Conservation (phyloP, 2,888 invertebrate genomes). For the Caradrina kadenii region DNA sequence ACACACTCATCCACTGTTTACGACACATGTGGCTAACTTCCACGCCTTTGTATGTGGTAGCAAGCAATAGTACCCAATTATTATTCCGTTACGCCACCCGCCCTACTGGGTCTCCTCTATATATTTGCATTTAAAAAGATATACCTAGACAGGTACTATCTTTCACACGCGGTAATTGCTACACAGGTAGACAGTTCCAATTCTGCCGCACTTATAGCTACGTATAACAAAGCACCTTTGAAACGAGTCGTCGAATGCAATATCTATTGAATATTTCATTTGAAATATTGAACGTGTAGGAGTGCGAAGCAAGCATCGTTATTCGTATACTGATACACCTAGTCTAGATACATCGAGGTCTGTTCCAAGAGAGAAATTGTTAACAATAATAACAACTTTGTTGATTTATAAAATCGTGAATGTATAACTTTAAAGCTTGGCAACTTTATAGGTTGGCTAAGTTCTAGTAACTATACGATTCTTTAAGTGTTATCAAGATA, state of each 20-base stretch:
- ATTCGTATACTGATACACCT: slow-evolving; percentile 36
- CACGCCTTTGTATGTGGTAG: slow-evolving; percentile 17
- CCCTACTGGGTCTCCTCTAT: no score
- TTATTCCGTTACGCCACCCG: slow-evolving; percentile 1
- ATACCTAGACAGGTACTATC: background rate
- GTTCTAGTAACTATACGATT: slow-evolving; percentile 6
- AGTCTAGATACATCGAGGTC: slow-evolving; percentile 26
- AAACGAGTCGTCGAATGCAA: slow-evolving; percentile 69
- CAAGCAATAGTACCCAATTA: slow-evolving; percentile 10
- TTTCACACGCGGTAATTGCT: slow-evolving; percentile 24
- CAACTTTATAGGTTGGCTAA: background rate
- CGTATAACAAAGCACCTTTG: slow-evolving; percentile 47
- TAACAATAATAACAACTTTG: slow-evolving; percentile 66
- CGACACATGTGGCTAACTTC: slow-evolving; percentile 62
- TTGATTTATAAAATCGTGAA: slow-evolving; percentile 60
- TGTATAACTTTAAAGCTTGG: background rate
- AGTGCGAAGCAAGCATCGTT: slow-evolving; percentile 55
- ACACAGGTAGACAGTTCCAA: slow-evolving; percentile 21
- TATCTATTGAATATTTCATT: slow-evolving; percentile 83
- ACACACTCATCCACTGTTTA: slow-evolving; percentile 68
- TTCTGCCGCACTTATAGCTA: slow-evolving; percentile 46
- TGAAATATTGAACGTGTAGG: slow-evolving; percentile 77
- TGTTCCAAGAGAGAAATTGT: slow-evolving; percentile 27
- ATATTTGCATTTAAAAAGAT: background rate
- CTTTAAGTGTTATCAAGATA: slow-evolving; percentile 19